phyloP scores from a whole-genome alignment of 2,113 vertebrate genomes.

The Ammodytes marinus region DNA sequence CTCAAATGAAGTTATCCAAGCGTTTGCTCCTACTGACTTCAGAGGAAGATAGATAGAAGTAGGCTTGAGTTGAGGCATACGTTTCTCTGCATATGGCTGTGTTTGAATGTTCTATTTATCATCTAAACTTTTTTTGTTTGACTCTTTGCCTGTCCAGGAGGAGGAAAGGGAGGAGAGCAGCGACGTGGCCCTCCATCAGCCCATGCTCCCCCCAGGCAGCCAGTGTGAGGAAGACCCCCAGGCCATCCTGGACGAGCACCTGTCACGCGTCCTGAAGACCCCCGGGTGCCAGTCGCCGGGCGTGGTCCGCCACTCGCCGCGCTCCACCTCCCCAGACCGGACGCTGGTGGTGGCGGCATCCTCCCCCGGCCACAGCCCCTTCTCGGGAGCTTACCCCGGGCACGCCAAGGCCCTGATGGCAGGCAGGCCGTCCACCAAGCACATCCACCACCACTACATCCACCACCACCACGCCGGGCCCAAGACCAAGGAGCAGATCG shows the following conservation, averaged over 20 bases:
- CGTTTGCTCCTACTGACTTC: conserved; percentile 70
- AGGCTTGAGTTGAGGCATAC: conserved; percentile 60
- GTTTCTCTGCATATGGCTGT: conserved; percentile 49
- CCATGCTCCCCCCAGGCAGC: conserved; percentile 80
- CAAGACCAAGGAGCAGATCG: conserved; percentile 93
- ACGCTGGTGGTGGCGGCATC: conserved; percentile 13
- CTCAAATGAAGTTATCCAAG: conserved; percentile 73
- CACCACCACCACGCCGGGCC: conserved; percentile 92
- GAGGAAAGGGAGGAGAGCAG: conserved; percentile 89
- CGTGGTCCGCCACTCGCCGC: conserved; percentile 88
- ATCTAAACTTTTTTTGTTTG: neutral
- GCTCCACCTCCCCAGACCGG: conserved; percentile 88
- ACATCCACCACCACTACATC: conserved; percentile 98
- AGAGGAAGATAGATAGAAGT: conserved; percentile 67
- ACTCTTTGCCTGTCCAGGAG: conserved; percentile 80
- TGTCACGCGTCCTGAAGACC: conserved; percentile 95
- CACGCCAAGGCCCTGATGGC: conserved; percentile 62
- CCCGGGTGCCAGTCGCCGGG: conserved; percentile 95
- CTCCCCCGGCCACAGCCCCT: conserved; percentile 55
- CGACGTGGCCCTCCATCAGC: conserved; percentile 74
- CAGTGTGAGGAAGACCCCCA: conserved; percentile 95
- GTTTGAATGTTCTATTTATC: conserved; percentile 29
- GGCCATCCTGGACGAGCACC: conserved; percentile 96
- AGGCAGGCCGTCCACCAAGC: conserved; percentile 89
- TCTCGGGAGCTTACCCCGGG: conserved; percentile 69